Conservation (phyloP, 1,140 invertebrate genomes). For the Nasonia longicornis region DNA sequence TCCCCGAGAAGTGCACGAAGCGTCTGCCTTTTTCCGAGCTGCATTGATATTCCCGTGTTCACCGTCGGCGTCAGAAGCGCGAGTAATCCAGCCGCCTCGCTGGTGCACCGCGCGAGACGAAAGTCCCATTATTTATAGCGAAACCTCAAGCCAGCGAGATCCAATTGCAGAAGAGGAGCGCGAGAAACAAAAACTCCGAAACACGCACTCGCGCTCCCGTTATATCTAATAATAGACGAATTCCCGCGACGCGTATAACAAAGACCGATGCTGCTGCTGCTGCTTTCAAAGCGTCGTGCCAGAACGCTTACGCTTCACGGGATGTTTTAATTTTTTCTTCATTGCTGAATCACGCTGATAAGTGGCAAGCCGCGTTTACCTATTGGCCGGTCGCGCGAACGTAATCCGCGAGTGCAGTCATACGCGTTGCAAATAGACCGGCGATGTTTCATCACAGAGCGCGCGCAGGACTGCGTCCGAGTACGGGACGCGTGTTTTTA, state of each 20-base stretch:
- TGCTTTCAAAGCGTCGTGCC: constrained; percentile 38
- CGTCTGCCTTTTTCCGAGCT: no score
- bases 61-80: no score
- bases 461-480: background rate
- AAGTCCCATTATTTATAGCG: background rate
- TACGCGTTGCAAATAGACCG: constrained; percentile 5
- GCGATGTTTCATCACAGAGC: constrained; percentile 50
- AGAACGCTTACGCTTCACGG: constrained; percentile 40
- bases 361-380: background rate
- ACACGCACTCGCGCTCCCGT: background rate
- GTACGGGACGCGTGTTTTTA: constrained; percentile 48
- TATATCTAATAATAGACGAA: constrained; percentile 39
- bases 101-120: background rate
- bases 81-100: no score
- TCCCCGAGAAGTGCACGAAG: no score
- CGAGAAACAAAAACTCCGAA: background rate
- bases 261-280: constrained; percentile 15
- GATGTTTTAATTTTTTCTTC: constrained; percentile 49
- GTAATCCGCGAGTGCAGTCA: background rate
- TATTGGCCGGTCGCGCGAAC: background rate
- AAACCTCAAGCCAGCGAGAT: background rate
- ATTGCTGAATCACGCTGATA: constrained; percentile 36
- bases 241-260: constrained; percentile 15
- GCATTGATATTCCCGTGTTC: constrained; percentile 10
- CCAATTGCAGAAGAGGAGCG: background rate